Evolutionary conservation across 2,888 invertebrate genomes (phyloP).

Genomic region (Scaptomyza reducta): DNA sequence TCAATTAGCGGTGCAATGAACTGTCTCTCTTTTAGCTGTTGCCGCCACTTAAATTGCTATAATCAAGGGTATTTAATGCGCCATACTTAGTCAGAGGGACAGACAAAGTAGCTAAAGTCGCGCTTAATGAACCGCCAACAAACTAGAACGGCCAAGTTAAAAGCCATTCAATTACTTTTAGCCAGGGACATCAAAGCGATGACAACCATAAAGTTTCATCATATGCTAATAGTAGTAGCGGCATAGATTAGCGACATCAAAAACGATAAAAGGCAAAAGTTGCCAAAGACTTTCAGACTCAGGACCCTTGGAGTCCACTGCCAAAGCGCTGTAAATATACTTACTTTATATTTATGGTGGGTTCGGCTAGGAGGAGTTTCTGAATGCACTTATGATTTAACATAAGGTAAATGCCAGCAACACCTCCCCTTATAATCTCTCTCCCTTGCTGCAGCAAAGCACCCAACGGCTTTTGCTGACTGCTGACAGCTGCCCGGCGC

Average conservation of each 20-base stretch:
- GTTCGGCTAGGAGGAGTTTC: not conserved
- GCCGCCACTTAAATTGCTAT: slow-evolving; percentile 56
- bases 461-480: slow-evolving; percentile 21
- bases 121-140: slow-evolving; percentile 62
- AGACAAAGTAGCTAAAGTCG: slow-evolving; percentile 44
- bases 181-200: slow-evolving; percentile 58
- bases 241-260: slow-evolving; percentile 48
- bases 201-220: slow-evolving; percentile 39
- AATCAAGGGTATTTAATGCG: slow-evolving; percentile 57
- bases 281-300: slow-evolving; percentile 12
- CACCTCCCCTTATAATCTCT: slow-evolving; percentile 3
- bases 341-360: not conserved
- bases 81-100: slow-evolving; percentile 19
- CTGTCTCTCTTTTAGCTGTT: slow-evolving; percentile 33
- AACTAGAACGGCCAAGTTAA: slow-evolving; percentile 31
- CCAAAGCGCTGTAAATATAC: slow-evolving; percentile 14
- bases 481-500: slow-evolving; percentile 37
- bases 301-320: slow-evolving; percentile 8
- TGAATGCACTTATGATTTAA: slow-evolving; percentile 21
- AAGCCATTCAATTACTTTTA: slow-evolving; percentile 51
- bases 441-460: not conserved
- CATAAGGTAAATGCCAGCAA: slow-evolving; percentile 9
- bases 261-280: slow-evolving; percentile 17
- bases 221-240: slow-evolving; percentile 63
- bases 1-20: slow-evolving; percentile 70